Percentiles rank a stretch among this genome's conserved stretches.
These are phyloP conservation scores for Chrysolina americana DNA, from an alignment of 2,888 invertebrate species.

Conservation along the genomic window DNA sequence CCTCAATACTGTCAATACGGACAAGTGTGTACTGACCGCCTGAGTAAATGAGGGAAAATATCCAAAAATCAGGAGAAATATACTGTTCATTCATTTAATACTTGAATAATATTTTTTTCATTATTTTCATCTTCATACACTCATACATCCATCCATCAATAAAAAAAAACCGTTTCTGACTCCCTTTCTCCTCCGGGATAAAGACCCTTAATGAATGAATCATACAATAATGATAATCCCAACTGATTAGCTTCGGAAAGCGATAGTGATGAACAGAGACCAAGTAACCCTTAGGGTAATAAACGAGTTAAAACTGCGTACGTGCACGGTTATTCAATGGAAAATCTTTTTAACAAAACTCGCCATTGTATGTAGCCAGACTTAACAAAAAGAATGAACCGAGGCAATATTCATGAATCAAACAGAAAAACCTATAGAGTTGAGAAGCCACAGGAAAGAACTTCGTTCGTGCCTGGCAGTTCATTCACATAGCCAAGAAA, in stretches of 20 bases:
- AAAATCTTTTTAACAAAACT: not conserved
- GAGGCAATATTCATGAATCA: not conserved
- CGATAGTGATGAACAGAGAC: not conserved
- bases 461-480: not conserved
- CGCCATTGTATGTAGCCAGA: slow-evolving; percentile 3
- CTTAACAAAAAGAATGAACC: not conserved
- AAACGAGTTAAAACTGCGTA: not conserved
- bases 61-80: no score
- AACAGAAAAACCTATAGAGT: slow-evolving; percentile 12
- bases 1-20: no score
- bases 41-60: no score
- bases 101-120: no score
- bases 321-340: not conserved
- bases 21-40: no score
- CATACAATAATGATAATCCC: not conserved
- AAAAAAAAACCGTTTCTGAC: no score
- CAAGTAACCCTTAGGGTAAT: not conserved
- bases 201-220: not conserved
- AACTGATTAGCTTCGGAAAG: not conserved
- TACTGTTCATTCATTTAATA: no score
- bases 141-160: no score
- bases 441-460: not conserved
- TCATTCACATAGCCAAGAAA: not conserved
- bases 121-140: no score
- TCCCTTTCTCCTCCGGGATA: no score